Evolutionary conservation across 2,888 invertebrate genomes (phyloP).

Genomic region (Smittia aterrima): DNA sequence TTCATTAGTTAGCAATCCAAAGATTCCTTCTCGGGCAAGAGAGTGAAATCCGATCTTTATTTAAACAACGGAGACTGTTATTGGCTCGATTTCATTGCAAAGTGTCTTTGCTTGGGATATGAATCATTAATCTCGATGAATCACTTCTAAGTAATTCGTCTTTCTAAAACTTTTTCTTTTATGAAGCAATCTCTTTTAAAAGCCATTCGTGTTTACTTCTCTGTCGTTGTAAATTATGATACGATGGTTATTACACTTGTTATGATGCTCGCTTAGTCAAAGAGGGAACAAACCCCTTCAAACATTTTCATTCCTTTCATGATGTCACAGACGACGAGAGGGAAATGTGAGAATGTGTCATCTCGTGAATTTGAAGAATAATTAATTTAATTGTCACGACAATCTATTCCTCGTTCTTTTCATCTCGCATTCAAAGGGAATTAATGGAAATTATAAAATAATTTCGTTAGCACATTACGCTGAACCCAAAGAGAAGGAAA

Average conservation of each 20-base stretch:
- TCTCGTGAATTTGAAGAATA: background rate
- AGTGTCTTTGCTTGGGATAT: background rate
- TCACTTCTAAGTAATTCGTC: background rate
- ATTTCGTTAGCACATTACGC: constrained; percentile 19
- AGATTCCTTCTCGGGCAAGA: background rate
- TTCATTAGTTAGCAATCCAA: background rate
- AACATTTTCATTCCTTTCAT: background rate
- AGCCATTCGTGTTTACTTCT: background rate
- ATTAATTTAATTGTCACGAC: constrained; percentile 17
- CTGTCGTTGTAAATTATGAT: background rate
- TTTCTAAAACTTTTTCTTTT: background rate
- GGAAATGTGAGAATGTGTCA: background rate
- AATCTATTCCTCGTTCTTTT: background rate
- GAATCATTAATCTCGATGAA: constrained; percentile 18
- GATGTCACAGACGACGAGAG: background rate
- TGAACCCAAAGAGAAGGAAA: background rate
- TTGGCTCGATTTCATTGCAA: background rate
- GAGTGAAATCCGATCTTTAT: background rate
- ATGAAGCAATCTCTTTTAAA: background rate
- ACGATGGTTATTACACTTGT: background rate
- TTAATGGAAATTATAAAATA: constrained; percentile 1
- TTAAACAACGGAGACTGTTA: background rate
- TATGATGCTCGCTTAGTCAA: too few species aligned
- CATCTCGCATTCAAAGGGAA: constrained; percentile 2
- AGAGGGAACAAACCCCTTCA: background rate